These are phyloP conservation scores for Calephelis perditalis DNA, from an alignment of 2,888 invertebrate species.

Conservation along the genomic window DNA sequence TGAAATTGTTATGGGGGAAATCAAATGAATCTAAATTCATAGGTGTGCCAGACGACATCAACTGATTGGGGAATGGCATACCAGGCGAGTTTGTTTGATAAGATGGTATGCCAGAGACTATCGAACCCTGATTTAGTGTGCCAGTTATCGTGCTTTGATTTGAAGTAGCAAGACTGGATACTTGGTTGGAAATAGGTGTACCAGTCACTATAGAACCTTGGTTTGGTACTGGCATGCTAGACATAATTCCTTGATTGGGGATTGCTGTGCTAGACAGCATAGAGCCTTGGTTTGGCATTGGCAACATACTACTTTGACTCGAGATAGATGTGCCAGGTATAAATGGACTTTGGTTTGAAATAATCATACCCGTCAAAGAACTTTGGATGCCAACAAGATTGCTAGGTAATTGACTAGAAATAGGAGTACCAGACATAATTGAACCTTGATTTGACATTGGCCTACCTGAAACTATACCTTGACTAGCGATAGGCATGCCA, in stretches of 20 bases:
- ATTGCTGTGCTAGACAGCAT: constrained; percentile 12
- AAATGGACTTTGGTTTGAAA: constrained; percentile 16
- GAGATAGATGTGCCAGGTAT: too few species aligned
- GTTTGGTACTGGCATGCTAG: constrained; percentile 14
- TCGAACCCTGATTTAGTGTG: constrained; percentile 24
- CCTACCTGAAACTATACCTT: constrained; percentile 2
- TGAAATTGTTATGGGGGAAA: constrained; percentile 21
- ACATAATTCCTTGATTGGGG: not conserved
- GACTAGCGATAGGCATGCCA: not conserved
- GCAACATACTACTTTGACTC: not conserved
- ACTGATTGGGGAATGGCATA: constrained; percentile 2
- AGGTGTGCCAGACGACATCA: constrained; percentile 27
- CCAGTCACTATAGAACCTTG: constrained; percentile 19
- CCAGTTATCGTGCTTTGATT: constrained; percentile 16
- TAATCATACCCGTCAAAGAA: constrained; percentile 19
- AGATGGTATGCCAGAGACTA: constrained; percentile 27
- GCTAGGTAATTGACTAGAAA: constrained; percentile 13
- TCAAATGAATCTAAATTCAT: constrained; percentile 25
- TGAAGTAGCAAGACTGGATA: constrained; percentile 15
- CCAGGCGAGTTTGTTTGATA: constrained; percentile 22
- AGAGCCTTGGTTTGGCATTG: constrained; percentile 21
- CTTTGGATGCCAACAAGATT: not conserved
- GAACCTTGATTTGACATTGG: constrained; percentile 20
- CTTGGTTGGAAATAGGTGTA: constrained; percentile 6
- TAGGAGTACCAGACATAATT: constrained; percentile 10